These are phyloP conservation scores for Phania funesta DNA, from an alignment of 2,888 invertebrate genomes.

Conservation along the genomic window DNA sequence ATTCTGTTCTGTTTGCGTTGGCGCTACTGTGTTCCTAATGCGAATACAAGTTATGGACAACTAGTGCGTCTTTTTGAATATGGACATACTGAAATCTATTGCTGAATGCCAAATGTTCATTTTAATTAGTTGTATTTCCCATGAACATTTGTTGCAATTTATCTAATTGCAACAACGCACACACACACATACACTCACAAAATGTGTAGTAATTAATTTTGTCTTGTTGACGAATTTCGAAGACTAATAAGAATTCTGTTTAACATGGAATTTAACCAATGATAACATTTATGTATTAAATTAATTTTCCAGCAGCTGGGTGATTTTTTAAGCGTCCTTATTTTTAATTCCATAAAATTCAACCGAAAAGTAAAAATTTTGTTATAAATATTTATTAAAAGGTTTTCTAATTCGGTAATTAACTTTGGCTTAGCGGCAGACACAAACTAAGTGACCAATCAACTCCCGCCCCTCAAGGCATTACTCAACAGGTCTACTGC, in stretches of 20 bases:
- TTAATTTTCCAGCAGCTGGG: background rate
- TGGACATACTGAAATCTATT: background rate
- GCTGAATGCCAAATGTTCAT: background rate
- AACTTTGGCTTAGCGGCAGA: too few relatives aligned
- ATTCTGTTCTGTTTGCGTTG: too few relatives aligned
- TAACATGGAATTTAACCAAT: constrained; percentile 32
- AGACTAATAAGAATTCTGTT: constrained; percentile 31
- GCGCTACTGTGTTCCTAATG: too few relatives aligned
- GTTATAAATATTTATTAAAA: too few relatives aligned
- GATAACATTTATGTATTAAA: constrained; percentile 1
- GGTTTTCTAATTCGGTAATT: too few relatives aligned
- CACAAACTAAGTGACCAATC: too few relatives aligned
- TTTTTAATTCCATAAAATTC: too few relatives aligned
- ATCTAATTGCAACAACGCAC: background rate
- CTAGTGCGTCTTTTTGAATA: background rate
- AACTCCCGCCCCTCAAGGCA: too few relatives aligned
- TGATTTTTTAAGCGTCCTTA: too few relatives aligned
- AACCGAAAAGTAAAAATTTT: too few relatives aligned
- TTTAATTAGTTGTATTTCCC: constrained; percentile 18
- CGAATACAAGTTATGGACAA: background rate
- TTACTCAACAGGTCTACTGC: too few relatives aligned
- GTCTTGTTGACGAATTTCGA: constrained; percentile 14
- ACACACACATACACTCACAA: background rate
- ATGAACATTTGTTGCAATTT: constrained; percentile 9
- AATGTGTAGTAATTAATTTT: constrained; percentile 30